Base-by-base conservation (phyloP, 2,113 vertebrate genomes). In the Cariama cristata region DNA sequence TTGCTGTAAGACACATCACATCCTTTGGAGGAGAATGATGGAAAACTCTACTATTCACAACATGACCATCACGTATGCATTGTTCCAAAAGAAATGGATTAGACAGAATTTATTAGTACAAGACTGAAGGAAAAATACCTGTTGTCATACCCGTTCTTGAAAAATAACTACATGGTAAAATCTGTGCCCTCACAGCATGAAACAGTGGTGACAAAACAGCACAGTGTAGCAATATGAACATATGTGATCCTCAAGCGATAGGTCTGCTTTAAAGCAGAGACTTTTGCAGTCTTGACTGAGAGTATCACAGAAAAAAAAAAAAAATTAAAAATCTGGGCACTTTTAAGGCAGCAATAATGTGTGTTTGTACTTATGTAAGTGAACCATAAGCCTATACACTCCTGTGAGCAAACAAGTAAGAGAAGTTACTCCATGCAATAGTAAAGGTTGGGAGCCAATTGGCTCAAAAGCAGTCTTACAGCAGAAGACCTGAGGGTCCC, bases 61-160 rank as follows among this genome's bases (percentile, higher is more conserved):
- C 7, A 49, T 13, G 35, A 59, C 17, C 12, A 63, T 40, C 35
- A 64, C 1, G 0, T 32, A 79, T 0, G 1, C 0, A 0, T 28
- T 4, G 0, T 84, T 77, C 28, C 9, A 59, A 80, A 75, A 92
- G n/a, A 16, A 19, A 24, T 38, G 93, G 44, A 92, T 92, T 77
- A 93, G 38, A 24, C 59, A 88, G 59, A 90, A 79, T 83, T 93
- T 64, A 82, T 66, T 86, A 63, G 22, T 45, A 63, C 40, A 77
- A 92, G 11, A 74, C n/a, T 63, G 38, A 94, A 82, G 47, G 30
- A 47, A 88, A 94, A 94, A 90, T 32, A 79, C 55, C 77, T 66
- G 33, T 35, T 93, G 42, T 83, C 53, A 66, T 21, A 86, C 42
- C 24, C 12, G 2, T 33, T 58, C 72, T 86, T 59, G 24, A 66